Evolutionary conservation across 2,797 vertebrate species (phyloP).

Genomic region (Anguilla obscura): DNA sequence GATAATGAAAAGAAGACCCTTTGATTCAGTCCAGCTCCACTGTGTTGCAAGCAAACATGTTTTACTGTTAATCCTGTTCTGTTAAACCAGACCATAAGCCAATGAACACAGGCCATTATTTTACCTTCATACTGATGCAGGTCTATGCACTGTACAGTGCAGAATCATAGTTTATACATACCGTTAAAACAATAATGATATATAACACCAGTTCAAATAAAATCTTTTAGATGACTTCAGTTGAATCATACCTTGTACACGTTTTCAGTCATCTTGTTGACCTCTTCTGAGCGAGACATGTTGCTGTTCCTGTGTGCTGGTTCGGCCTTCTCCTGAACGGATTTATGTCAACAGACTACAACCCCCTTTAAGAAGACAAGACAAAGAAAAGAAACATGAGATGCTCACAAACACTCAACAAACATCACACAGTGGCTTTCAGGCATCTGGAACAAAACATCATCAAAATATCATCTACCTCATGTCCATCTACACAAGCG

Average conservation of each 20-base stretch:
- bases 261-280: slow-evolving; percentile 87
- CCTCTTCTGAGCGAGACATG: slow-evolving; percentile 85
- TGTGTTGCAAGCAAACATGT: not conserved
- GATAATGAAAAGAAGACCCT: not conserved
- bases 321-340: slow-evolving; percentile 28
- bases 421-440: slow-evolving; percentile 21
- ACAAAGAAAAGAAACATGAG: not conserved
- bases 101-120: not conserved
- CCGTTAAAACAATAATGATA: not conserved
- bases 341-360: slow-evolving; percentile 44
- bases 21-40: slow-evolving; percentile 11
- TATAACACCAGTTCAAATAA: not conserved
- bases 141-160: not conserved
- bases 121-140: not conserved
- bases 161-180: not conserved
- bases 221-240: not conserved
- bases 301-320: not conserved
- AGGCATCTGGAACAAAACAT: slow-evolving; percentile 1
- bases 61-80: not conserved
- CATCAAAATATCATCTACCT: not conserved
- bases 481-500: not conserved
- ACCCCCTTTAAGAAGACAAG: slow-evolving; percentile 41
- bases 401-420: not conserved
- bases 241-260: slow-evolving; percentile 75
- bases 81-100: not conserved